A percentile compares a stretch with the other conserved stretches of the same genome.
Conservation (phyloP, 2,797 vertebrate species). For the Lagodon rhomboides region DNA sequence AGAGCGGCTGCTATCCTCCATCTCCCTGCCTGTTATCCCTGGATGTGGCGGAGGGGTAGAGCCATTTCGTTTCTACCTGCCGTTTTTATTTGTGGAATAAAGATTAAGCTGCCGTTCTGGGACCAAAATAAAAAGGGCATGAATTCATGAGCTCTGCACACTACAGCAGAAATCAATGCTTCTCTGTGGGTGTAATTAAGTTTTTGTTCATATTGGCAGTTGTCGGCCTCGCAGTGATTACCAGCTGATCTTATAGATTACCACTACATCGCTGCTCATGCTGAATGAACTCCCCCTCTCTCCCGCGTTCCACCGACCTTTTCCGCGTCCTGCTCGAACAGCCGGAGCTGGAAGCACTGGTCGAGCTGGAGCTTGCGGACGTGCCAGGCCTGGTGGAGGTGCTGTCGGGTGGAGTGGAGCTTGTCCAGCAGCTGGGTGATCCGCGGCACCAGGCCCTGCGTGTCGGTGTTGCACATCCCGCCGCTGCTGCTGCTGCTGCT, state of each 20-base stretch:
- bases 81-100: slow-evolving; percentile 9
- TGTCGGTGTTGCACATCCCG: slow-evolving; percentile 90
- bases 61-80: neutral
- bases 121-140: neutral
- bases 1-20: slow-evolving; percentile 30
- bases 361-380: slow-evolving; percentile 96
- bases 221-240: slow-evolving; percentile 51
- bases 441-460: slow-evolving; percentile 95
- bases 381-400: slow-evolving; percentile 98
- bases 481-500: slow-evolving; percentile 77
- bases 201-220: slow-evolving; percentile 53
- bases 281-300: slow-evolving; percentile 3
- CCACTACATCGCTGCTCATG: slow-evolving; percentile 37
- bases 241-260: slow-evolving; percentile 65
- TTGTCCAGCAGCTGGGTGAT: slow-evolving; percentile 95
- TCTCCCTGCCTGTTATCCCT: slow-evolving; percentile 1
- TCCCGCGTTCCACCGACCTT: slow-evolving; percentile 87
- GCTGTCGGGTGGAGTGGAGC: slow-evolving; percentile 96
- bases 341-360: slow-evolving; percentile 98
- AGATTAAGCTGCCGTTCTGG: slow-evolving; percentile 14
- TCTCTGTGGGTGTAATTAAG: slow-evolving; percentile 54
- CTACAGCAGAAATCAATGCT: slow-evolving; percentile 50
- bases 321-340: slow-evolving; percentile 98
- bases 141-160: slow-evolving; percentile 9
- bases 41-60: neutral